These are phyloP conservation scores for Sphenopsis melanotis DNA, from an alignment of 2,797 vertebrate species.

Conservation along the genomic window DNA sequence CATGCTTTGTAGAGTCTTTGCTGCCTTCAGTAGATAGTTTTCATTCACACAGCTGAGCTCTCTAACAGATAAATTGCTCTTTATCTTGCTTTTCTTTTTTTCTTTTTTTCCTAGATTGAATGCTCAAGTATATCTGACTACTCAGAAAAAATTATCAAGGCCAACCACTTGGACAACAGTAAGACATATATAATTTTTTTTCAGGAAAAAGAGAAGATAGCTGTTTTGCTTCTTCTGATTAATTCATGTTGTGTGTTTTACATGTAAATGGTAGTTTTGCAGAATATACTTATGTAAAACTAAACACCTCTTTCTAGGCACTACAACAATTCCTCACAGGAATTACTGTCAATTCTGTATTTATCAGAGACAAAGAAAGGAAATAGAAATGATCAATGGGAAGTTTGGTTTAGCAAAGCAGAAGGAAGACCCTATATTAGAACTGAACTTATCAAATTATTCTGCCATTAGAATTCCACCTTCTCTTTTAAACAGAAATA, in stretches of 20 bases:
- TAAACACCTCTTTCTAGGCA: not conserved
- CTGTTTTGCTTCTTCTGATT: not conserved
- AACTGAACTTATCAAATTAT: not conserved
- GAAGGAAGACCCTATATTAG: not conserved
- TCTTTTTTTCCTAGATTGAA: conserved; percentile 84
- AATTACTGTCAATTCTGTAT: not conserved
- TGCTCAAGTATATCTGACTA: conserved; percentile 99
- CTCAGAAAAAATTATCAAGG: conserved; percentile 98
- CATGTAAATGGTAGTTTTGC: not conserved
- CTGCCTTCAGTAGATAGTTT: not conserved
- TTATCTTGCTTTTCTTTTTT: conserved; percentile 2
- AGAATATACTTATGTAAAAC: not conserved
- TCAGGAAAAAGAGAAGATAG: not conserved
- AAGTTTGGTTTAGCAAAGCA: not conserved
- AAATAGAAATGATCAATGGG: not conserved
- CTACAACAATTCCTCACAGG: not conserved
- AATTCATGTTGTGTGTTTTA: not conserved
- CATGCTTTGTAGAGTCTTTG: not conserved
- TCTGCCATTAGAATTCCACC: not conserved
- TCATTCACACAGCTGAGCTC: not conserved
- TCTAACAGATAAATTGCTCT: not conserved
- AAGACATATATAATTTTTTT: conserved; percentile 67
- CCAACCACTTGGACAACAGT: conserved; percentile 96
- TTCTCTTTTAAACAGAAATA: not conserved
- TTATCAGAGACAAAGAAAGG: not conserved